Conservation (phyloP, 2,888 invertebrate genomes). For the Aporophyla lueneburgensis region DNA sequence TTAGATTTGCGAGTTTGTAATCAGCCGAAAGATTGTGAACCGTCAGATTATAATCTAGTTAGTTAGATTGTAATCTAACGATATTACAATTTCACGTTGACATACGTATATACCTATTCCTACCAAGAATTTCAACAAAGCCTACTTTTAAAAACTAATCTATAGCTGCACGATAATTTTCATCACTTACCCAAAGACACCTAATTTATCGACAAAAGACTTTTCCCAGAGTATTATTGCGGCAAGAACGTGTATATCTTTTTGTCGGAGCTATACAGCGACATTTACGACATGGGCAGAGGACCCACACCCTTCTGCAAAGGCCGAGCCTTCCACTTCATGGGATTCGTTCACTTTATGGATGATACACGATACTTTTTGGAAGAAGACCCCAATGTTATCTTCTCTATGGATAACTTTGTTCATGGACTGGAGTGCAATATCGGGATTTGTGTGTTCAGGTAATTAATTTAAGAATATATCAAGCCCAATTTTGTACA, state of each 20-base stretch:
- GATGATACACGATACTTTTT: constrained; percentile 83
- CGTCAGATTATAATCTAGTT: too few species aligned
- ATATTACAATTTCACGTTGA: too few species aligned
- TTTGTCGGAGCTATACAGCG: constrained; percentile 85
- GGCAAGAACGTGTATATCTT: constrained; percentile 86
- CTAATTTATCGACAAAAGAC: constrained; percentile 35
- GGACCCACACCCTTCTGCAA: constrained; percentile 83
- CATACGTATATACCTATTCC: too few species aligned
- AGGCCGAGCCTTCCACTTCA: constrained; percentile 82
- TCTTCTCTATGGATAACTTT: constrained; percentile 85
- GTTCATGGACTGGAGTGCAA: constrained; percentile 87
- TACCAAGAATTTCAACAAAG: background rate
- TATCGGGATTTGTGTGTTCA: constrained; percentile 83
- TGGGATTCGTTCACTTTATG: constrained; percentile 85
- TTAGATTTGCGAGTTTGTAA: too few species aligned
- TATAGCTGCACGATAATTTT: background rate
- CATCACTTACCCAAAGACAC: background rate
- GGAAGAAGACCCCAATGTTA: constrained; percentile 84
- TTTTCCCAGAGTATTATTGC: constrained; percentile 83
- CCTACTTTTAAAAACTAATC: background rate
- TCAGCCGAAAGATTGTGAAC: too few species aligned
- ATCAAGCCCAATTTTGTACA: background rate
- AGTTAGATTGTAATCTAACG: too few species aligned
- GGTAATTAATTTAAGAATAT: constrained; percentile 69
- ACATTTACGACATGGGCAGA: constrained; percentile 85